Percentiles rank a stretch among this genome's conserved stretches.
These are phyloP conservation scores for Heteromyza rotundicornis DNA, from an alignment of 2,888 invertebrate genomes.

Conservation along the genomic window DNA sequence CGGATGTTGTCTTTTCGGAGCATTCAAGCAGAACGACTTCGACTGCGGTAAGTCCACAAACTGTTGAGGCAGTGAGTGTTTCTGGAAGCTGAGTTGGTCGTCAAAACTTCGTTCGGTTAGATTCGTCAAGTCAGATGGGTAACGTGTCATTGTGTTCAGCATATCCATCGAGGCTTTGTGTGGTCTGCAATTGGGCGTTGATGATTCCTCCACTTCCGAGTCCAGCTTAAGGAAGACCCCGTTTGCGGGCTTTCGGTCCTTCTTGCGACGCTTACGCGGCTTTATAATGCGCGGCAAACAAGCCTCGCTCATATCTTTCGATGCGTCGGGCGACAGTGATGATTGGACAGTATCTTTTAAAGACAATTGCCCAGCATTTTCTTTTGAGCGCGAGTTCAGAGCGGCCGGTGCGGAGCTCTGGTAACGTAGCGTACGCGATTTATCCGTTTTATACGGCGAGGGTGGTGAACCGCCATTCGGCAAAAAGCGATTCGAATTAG, in stretches of 20 bases:
- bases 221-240: slow-evolving; percentile 55
- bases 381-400: slow-evolving; percentile 29
- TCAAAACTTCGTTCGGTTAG: slow-evolving; percentile 20
- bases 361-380: slow-evolving; percentile 16
- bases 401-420: slow-evolving; percentile 52
- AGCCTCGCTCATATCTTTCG: slow-evolving; percentile 65
- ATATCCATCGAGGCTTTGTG: slow-evolving; percentile 17
- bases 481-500: slow-evolving; percentile 25
- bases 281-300: slow-evolving; percentile 88
- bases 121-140: neutral
- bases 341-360: slow-evolving; percentile 7
- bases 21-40: neutral
- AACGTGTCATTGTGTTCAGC: neutral
- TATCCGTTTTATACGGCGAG: slow-evolving; percentile 33
- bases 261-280: slow-evolving; percentile 87
- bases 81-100: slow-evolving; percentile 6
- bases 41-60: neutral
- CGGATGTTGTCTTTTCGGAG: neutral
- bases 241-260: slow-evolving; percentile 79
- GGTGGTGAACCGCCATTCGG: neutral
- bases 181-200: slow-evolving; percentile 24
- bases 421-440: slow-evolving; percentile 48
- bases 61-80: slow-evolving; percentile 20
- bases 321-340: slow-evolving; percentile 56
- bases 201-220: slow-evolving; percentile 31